These are phyloP conservation scores for Apteryx owenii DNA, from an alignment of 2,113 vertebrate genomes.

Conservation along the genomic window DNA sequence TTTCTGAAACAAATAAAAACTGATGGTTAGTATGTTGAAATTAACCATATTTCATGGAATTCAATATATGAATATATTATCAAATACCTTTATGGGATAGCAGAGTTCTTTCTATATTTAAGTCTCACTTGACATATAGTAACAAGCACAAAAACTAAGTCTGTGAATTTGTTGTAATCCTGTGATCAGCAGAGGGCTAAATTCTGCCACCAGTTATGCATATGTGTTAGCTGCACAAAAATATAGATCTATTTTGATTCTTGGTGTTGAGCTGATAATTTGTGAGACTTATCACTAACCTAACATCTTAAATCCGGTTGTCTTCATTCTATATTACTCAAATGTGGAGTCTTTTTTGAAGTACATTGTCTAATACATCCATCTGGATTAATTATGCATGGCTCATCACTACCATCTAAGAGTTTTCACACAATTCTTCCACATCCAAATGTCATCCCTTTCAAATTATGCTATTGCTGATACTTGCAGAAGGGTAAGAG, in stretches of 20 bases:
- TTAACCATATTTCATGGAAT: conserved; percentile 10
- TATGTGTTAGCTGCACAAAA: background rate
- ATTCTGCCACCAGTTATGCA: background rate
- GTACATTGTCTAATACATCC: background rate
- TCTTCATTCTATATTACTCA: background rate
- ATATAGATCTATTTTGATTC: background rate
- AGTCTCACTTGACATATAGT: background rate
- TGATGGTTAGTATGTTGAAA: background rate
- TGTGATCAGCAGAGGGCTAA: background rate
- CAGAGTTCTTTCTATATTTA: background rate
- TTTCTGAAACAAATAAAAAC: conserved; percentile 1
- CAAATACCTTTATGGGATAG: background rate
- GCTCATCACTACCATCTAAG: background rate
- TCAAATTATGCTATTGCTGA: background rate
- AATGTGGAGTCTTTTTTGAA: background rate
- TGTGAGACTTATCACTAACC: background rate
- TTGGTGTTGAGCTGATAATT: background rate
- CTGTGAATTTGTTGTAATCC: background rate
- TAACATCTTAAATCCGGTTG: background rate
- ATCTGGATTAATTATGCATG: background rate
- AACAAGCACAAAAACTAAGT: background rate
- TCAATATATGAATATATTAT: background rate
- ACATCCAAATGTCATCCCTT: background rate
- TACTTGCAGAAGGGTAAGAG: background rate
- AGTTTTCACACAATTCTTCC: background rate